Evolutionary conservation across 2,797 vertebrate species (phyloP).

Genomic region (Pelochelys cantorii): DNA sequence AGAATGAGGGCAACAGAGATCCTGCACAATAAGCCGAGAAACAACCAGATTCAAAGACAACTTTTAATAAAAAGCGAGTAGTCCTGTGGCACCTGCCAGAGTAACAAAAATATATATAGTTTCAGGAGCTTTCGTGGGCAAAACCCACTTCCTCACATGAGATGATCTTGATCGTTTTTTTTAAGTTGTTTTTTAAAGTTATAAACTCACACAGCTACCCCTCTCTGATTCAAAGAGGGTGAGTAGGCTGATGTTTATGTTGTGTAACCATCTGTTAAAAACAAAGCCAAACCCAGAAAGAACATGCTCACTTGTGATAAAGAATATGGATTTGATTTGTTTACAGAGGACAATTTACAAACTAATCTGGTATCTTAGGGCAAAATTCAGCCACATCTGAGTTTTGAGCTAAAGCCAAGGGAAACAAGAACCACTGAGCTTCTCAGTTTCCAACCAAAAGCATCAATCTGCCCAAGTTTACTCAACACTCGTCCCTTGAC

Average conservation of each 20-base stretch:
- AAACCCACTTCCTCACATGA: too few relatives aligned
- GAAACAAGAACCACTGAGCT: not conserved
- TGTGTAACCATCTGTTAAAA: not conserved
- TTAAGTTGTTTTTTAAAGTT: too few relatives aligned
- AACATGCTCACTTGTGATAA: not conserved
- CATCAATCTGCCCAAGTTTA: not conserved
- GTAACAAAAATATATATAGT: too few relatives aligned
- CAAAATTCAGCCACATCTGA: not conserved
- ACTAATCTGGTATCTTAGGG: not conserved
- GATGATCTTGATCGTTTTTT: too few relatives aligned
- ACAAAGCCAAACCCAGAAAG: not conserved
- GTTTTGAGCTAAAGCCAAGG: too few relatives aligned
- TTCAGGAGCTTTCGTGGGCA: too few relatives aligned
- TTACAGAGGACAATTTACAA: not conserved
- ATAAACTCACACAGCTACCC: too few relatives aligned
- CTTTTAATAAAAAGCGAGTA: too few relatives aligned
- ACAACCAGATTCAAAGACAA: not conserved
- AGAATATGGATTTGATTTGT: not conserved
- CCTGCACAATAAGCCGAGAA: not conserved
- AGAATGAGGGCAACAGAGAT: not conserved
- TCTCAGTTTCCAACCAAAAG: not conserved
- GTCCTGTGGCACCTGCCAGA: too few relatives aligned
- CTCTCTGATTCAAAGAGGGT: too few relatives aligned
- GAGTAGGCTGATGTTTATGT: not conserved
- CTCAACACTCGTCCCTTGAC: not conserved